phyloP scores from a whole-genome alignment of 2,797 vertebrate genomes.

The Crax fasciolata region DNA sequence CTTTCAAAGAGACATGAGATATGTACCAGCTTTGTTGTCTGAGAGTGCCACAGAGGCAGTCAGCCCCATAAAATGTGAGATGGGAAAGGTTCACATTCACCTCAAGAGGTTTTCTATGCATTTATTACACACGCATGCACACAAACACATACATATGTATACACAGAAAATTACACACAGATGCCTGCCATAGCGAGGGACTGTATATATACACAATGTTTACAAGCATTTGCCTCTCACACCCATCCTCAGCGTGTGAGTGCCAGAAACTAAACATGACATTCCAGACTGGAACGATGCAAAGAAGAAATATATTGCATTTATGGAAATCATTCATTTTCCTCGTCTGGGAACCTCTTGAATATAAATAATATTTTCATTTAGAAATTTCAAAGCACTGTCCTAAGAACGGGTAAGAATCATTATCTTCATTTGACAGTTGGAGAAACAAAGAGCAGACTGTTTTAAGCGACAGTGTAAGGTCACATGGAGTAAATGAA shows the following conservation, averaged over 20 bases:
- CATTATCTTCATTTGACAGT: conserved; percentile 72
- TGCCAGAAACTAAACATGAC: neutral
- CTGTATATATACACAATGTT: neutral
- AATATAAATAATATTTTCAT: conserved; percentile 74
- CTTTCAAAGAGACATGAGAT: neutral
- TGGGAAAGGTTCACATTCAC: neutral
- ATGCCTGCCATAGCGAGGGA: neutral
- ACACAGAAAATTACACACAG: neutral
- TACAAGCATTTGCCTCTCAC: neutral
- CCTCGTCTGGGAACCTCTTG: conserved; percentile 55
- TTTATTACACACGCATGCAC: neutral
- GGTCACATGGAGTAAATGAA: conserved; percentile 72
- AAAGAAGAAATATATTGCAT: conserved; percentile 42
- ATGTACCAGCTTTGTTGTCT: neutral
- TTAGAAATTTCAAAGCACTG: conserved; percentile 63
- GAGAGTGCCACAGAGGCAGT: neutral
- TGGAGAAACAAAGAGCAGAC: conserved; percentile 68
- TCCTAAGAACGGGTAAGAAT: conserved; percentile 63
- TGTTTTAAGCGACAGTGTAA: conserved; percentile 52
- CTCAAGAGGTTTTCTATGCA: neutral
- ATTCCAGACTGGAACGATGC: conserved; percentile 39
- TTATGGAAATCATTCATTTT: conserved; percentile 70
- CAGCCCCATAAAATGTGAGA: neutral
- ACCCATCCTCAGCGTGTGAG: neutral
- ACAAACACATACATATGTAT: neutral